Evolutionary conservation across 2,797 vertebrate genomes (phyloP).

Genomic region (Linurgus olivaceus): DNA sequence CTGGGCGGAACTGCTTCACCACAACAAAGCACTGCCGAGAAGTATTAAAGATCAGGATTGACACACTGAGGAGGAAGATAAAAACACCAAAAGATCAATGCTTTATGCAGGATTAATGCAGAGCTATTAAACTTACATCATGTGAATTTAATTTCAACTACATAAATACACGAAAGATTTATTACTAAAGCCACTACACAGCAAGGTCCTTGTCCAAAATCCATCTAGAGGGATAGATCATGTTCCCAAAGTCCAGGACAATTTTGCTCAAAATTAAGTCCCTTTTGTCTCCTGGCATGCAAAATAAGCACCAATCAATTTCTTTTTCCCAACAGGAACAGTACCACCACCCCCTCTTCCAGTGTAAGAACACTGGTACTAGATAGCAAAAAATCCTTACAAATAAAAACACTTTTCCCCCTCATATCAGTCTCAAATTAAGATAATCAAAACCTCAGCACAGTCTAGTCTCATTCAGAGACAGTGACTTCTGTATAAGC

Average conservation of each 20-base stretch:
- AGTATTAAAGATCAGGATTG: slow-evolving; percentile 91
- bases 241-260: not conserved
- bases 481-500: not conserved
- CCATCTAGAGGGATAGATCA: not conserved
- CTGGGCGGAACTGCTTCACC: slow-evolving; percentile 97
- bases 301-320: not conserved
- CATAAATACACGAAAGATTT: not conserved
- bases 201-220: not conserved
- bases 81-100: slow-evolving; percentile 31
- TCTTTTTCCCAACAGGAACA: not conserved
- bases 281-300: not conserved
- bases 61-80: slow-evolving; percentile 79
- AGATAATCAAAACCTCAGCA: not conserved
- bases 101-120: not conserved
- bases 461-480: not conserved
- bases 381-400: not conserved
- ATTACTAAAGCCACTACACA: not conserved
- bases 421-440: not conserved
- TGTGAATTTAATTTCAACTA: not conserved
- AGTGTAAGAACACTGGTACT: not conserved
- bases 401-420: not conserved
- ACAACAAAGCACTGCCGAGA: slow-evolving; percentile 90
- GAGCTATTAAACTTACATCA: not conserved
- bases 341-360: not conserved
- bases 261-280: not conserved